Evolutionary conservation across 2,888 invertebrate genomes (phyloP), one percentile per base, ranked within the genome.

Genomic region (Drosophila aldrichi): DNA sequence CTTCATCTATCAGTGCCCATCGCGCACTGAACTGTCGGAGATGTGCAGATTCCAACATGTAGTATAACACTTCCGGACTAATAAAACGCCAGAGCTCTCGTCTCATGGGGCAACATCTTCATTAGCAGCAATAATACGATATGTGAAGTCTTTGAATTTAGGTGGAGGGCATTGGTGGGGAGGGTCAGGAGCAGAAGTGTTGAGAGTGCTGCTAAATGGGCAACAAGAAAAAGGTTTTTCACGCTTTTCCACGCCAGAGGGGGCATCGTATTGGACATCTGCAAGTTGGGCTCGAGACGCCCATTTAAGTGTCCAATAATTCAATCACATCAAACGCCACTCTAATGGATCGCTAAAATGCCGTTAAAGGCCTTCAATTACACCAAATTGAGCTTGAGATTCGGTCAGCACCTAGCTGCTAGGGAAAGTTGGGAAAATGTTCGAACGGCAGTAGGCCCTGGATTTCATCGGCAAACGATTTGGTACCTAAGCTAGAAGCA

Each of bases 291-390:
- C 61, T 63, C 49, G 55, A 70, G 81, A 67, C 80, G 85, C 89
- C 85, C 78, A 89, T 89, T 86, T 89, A 86, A 89, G 85, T 89
- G 86, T 89, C 88, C 86, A 89, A 89, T 86, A 86, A 89, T 86
- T 86, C 86, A 88, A 86, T 86, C 89, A 85, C 88, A 80, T 86
- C 75, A 89, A 82, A 82, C 88, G 80, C 76, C 85, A 82, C 68
- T 82, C 80, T 89, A 88, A 89, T 86, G 78, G 74, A 70, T 34
- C 85, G 46, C 74, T 69, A 77, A 84, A 84, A 70, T 73, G 72
- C 78, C 78, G 82, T 89, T 86, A 89, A 86, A 88, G 76, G 60
- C 78, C 80, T 88, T 86, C 89, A 89, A 86, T 86, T 86, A 86
- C 76, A 76, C 64, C 82, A 85, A 86, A 89, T 86, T 89, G 64